Evolutionary conservation across 2,113 vertebrate species (phyloP), one percentile per base, ranked within the genome.

Genomic region (Ciconia stormi): DNA sequence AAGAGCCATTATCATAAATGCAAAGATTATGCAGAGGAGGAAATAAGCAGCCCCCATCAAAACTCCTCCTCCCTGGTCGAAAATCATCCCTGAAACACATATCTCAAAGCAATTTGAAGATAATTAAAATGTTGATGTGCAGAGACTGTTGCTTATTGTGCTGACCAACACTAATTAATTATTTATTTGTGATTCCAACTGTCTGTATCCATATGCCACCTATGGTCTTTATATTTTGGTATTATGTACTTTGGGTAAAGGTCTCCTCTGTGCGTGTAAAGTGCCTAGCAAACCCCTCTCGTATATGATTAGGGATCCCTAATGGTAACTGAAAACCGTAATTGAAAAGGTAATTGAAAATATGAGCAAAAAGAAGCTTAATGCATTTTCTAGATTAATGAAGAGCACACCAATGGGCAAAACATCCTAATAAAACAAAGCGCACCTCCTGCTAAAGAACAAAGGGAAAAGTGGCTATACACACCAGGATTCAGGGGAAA

Each of bases 321-420:
- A 76, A 79, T 62, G 44, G 36, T 44, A 94, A 65, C 2, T 90
- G 87, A 78, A 95, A 90, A 83, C 16, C 0, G 1, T 42, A 86
- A 92, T 29, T 86, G 62, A 81, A 91, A 93, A 95, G 14, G 32
- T 70, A 96, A 94, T 63, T 66, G 70, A 71, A 85, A 91, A 94
- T 71, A 90, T 0, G 11, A 85, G 42, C 66, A 77, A 87, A 73
- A 81, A 42, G 70, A 72, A 93, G 67, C 23, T 74, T 81, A 67
- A 92, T 74, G 52, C 6, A 52, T 73, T 92, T 91, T 81, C 53
- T 74, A 67, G 42, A 83, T 79, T 86, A 92, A 82, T 34, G 55
- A 93, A 72, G 59, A 81, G 47, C 59, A 87, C 13, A 59, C 3
- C 16, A 63, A 23, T 8, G 44, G 52, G 63, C 42, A 92, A 81